A percentile compares a stretch with the other conserved stretches of the same genome.
phyloP scores from a whole-genome alignment of 1,140 invertebrate species.

The Procambarus virginalis region DNA sequence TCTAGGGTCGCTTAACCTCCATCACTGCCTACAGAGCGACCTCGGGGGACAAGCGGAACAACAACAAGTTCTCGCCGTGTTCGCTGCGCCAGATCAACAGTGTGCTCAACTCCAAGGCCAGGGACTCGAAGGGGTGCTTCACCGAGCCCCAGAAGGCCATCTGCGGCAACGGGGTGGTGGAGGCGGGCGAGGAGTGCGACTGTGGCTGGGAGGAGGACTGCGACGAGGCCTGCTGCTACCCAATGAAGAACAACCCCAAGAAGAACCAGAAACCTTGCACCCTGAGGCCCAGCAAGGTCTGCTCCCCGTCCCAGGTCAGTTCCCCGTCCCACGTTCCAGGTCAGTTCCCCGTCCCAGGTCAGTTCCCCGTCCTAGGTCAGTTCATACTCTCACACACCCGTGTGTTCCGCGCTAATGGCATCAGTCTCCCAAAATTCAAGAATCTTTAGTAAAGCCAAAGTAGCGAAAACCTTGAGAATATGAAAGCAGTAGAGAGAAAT shows the following conservation, averaged over 20 bases:
- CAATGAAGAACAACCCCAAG: conserved; percentile 86
- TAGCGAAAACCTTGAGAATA: too few relatives aligned
- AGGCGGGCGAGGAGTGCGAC: conserved; percentile 97
- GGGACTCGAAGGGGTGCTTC: conserved; percentile 92
- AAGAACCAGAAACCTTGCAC: conserved; percentile 87
- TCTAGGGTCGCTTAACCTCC: too few relatives aligned
- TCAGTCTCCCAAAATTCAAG: too few relatives aligned
- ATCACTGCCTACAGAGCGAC: conserved; percentile 80
- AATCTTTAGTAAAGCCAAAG: too few relatives aligned
- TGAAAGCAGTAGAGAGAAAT: too few relatives aligned
- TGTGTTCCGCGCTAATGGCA: too few relatives aligned
- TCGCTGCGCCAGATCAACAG: conserved; percentile 96
- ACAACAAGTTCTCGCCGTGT: conserved; percentile 94
- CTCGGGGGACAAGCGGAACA: conserved; percentile 96
- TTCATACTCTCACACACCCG: too few relatives aligned
- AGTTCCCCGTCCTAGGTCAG: too few relatives aligned
- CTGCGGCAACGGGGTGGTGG: conserved; percentile 97
- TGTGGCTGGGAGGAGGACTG: conserved; percentile 98
- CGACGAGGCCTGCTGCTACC: conserved; percentile 93
- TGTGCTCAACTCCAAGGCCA: conserved; percentile 93
- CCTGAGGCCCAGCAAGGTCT: conserved; percentile 84
- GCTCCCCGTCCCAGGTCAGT: conserved; percentile 86
- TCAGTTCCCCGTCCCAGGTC: too few relatives aligned
- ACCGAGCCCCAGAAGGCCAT: conserved; percentile 81
- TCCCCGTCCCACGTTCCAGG: too few relatives aligned